A percentile compares a stretch with the other conserved stretches of the same genome.
phyloP scores from a whole-genome alignment of 37 sponge, comb jelly and placozoan genomes.

The Geodia barretti region DNA sequence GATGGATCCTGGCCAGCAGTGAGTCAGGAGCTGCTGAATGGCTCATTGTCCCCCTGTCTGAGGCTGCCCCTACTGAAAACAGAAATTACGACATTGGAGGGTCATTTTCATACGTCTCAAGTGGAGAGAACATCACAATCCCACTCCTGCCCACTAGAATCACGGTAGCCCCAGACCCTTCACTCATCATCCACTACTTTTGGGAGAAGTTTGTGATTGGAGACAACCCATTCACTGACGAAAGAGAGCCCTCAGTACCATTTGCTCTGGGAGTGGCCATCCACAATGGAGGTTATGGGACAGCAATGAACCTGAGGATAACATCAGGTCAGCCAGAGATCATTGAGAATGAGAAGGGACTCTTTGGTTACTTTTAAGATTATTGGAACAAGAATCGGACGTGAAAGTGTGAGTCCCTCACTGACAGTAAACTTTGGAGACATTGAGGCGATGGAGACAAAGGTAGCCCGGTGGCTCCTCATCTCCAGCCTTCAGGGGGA shows the following conservation, averaged over 20 bases:
- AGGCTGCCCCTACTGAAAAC: slow-evolving; percentile 38
- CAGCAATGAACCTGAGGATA: slow-evolving; percentile 9
- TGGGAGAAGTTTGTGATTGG: slow-evolving; percentile 26
- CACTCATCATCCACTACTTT: slow-evolving; percentile 40
- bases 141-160: slow-evolving; percentile 37
- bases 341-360: slow-evolving; percentile 45
- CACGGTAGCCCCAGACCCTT: slow-evolving; percentile 32
- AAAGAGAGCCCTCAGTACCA: slow-evolving; percentile 32
- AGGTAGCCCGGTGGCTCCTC: slow-evolving; percentile 29
- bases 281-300: slow-evolving; percentile 33
- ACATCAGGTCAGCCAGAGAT: slow-evolving; percentile 48
- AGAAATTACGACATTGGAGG: slow-evolving; percentile 25
- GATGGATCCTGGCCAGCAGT: slow-evolving; percentile 15
- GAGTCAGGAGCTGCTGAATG: slow-evolving; percentile 25
- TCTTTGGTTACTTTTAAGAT: slow-evolving; percentile 35
- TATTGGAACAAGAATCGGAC: slow-evolving; percentile 39
- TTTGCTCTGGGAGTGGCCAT: slow-evolving; percentile 45
- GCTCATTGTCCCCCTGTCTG: slow-evolving; percentile 35
- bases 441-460: slow-evolving; percentile 11
- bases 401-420: slow-evolving; percentile 21
- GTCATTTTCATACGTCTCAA: not conserved
- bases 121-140: slow-evolving; percentile 32
- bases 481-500: slow-evolving; percentile 36
- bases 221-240: slow-evolving; percentile 43
- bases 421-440: slow-evolving; percentile 21